Evolutionary conservation across 2,113 vertebrate species (phyloP).

Genomic region (Campylomormyrus numenius): DNA sequence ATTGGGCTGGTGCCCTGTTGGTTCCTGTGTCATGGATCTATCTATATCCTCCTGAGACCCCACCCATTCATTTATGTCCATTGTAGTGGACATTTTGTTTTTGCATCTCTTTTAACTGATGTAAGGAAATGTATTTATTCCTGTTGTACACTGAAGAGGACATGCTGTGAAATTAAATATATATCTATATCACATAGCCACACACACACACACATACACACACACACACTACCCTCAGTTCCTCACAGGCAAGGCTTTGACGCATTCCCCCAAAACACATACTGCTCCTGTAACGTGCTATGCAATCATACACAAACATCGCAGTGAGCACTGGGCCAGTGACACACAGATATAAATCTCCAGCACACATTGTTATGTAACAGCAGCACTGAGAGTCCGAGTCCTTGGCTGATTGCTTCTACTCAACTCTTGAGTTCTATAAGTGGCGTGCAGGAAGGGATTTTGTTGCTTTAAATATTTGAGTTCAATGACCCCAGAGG

Average conservation of each 20-base stretch:
- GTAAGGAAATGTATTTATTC: too few species aligned
- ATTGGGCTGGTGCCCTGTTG: neutral
- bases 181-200: too few species aligned
- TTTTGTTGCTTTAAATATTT: neutral
- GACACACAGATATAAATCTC: neutral
- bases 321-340: neutral
- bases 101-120: too few species aligned
- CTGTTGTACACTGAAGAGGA: too few species aligned
- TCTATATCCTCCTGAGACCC: too few species aligned
- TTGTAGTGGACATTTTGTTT: too few species aligned
- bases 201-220: neutral
- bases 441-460: neutral
- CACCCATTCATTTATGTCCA: too few species aligned
- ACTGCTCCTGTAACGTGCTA: neutral
- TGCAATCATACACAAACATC: neutral
- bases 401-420: neutral
- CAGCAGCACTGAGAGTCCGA: neutral
- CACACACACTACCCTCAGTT: neutral
- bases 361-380: neutral
- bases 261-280: neutral
- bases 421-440: neutral
- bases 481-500: constrained; percentile 2
- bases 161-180: too few species aligned
- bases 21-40: neutral
- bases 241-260: neutral